A percentile compares a stretch with the other conserved stretches of the same genome.
These are phyloP conservation scores for Solenodon paradoxus DNA, from an alignment of 2,113 vertebrate genomes.

Conservation along the genomic window DNA sequence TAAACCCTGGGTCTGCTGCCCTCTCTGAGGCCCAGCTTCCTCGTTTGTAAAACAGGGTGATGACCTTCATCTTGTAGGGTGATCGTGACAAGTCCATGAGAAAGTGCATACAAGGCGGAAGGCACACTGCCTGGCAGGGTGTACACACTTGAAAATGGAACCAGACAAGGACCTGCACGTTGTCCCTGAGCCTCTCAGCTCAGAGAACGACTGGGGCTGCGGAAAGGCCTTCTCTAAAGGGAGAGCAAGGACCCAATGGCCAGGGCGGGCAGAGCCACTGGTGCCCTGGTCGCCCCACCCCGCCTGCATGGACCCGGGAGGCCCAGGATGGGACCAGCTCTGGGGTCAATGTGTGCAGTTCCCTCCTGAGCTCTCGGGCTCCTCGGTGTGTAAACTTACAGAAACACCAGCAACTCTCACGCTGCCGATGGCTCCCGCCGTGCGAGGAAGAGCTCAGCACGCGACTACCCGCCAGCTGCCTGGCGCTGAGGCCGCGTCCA, in stretches of 20 bases:
- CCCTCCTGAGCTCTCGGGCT: neutral
- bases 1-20: neutral
- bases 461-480: neutral
- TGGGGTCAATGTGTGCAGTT: neutral
- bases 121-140: accelerated
- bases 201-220: neutral
- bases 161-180: too few species aligned
- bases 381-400: neutral
- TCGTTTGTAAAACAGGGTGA: neutral
- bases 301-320: too few species aligned
- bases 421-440: neutral
- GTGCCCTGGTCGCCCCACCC: too few species aligned
- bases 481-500: neutral
- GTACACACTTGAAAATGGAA: neutral
- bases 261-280: neutral
- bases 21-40: neutral
- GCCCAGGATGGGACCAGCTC: neutral
- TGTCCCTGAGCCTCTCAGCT: too few species aligned
- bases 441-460: neutral
- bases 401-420: neutral
- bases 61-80: neutral
- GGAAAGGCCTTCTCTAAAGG: neutral
- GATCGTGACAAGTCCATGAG: neutral
- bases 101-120: neutral
- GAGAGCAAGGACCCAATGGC: neutral